Base-by-base conservation (phyloP, 1,140 invertebrate species). In the Cyclina sinensis region DNA sequence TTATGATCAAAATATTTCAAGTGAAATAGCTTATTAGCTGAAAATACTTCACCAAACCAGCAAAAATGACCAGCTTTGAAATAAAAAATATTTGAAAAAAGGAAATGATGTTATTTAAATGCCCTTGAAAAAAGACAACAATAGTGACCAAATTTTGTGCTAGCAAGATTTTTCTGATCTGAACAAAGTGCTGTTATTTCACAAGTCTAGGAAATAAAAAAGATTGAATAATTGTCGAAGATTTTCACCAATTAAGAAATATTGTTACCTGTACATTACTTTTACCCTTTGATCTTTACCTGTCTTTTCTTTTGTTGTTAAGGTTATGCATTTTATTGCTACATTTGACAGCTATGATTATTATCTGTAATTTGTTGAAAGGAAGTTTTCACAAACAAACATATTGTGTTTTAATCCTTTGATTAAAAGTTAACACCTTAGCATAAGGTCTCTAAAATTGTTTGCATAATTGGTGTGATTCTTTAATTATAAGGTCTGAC, bases 401-500 rank as follows among this genome's bases (percentile, higher is more conserved):
- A 84, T 84, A 84, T 84, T 73, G 82, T 35, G 14, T 35, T 84
- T 84, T 84, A 70, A 84, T 84, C 24, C 46, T 51, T 84, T 84
- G 24, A 84, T 83, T 84, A 46, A 65, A 37, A 59, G 62, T 81
- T 81, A 18, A 81, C 79, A 62, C 79, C 27, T 78, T 78, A 3
- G n/a, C 27, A 30, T 39, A 78, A 48, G 24, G 43, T 1, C 35
- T 81, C 11, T 43, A 35, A 39, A 81, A 62, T 46, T 84, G 62
- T 84, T 84, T 3, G 7, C 43, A 48, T 43, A 46, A 46, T 84
- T 84, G 57, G n/a, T 70, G 57, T 73, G 37, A 46, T 48, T 2
- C 43, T 68, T 70, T 84, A 37, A 27, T 81, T 32, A 81, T 54
- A 32, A 39, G 18, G 54, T 39, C 46, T 62, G 79, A 27, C 18